Percentiles rank a stretch among this genome's conserved stretches.
Conservation (phyloP, 2,888 invertebrate genomes). For the Lycocerus yunnanus region DNA sequence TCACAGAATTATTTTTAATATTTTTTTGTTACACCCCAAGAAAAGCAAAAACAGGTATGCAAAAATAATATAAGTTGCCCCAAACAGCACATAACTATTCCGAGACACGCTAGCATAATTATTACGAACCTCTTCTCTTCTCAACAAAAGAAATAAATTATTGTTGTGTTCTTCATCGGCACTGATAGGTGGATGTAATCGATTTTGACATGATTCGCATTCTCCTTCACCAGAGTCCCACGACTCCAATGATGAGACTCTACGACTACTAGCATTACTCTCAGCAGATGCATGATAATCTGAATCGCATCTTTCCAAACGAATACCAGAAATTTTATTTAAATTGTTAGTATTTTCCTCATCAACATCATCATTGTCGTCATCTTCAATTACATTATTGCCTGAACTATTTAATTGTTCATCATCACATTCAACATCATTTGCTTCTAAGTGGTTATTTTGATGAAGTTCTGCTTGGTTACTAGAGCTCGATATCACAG, state of each 20-base stretch:
- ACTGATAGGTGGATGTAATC: constrained; percentile 10
- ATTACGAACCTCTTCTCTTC: constrained; percentile 28
- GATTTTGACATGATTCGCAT: constrained; percentile 19
- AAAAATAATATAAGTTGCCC: constrained; percentile 35
- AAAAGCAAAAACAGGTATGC: neutral
- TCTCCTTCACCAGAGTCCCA: constrained; percentile 27
- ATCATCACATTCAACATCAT: constrained; percentile 44
- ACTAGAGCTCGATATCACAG: constrained; percentile 29
- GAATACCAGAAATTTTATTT: constrained; percentile 32
- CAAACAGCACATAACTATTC: neutral
- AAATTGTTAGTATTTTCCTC: constrained; percentile 5
- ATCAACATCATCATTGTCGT: neutral
- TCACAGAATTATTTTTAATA: neutral
- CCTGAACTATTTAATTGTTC: constrained; percentile 39
- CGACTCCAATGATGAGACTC: constrained; percentile 32
- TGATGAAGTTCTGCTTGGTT: constrained; percentile 12
- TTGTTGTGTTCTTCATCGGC: constrained; percentile 7
- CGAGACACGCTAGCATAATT: constrained; percentile 14
- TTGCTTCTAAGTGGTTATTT: constrained; percentile 35
- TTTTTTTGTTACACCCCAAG: neutral
- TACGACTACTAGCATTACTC: constrained; percentile 48
- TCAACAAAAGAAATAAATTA: constrained; percentile 19
- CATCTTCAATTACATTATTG: constrained; percentile 2
- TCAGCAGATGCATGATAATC: constrained; percentile 53
- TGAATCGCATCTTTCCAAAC: constrained; percentile 43